Evolutionary conservation across 1,140 invertebrate species (phyloP).

Genomic region (Papilio polyxenes): DNA sequence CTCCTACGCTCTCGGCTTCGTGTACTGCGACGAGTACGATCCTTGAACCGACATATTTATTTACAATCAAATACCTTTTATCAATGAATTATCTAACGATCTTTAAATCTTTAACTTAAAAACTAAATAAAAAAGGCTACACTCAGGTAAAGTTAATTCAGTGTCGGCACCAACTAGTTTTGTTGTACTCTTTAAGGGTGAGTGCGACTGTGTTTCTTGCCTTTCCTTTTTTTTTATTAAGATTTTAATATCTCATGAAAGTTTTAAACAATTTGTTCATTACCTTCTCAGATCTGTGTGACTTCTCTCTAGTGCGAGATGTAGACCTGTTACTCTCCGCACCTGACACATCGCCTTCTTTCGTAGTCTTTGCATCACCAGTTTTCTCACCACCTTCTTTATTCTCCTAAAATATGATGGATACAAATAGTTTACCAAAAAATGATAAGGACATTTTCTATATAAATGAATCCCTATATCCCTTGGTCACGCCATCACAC

Average conservation of each 20-base stretch:
- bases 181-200: too few relatives aligned
- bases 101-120: too few relatives aligned
- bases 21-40: conserved; percentile 61
- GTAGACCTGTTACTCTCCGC: conserved; percentile 64
- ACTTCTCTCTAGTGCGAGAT: conserved; percentile 70
- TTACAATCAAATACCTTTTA: background rate
- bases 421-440: background rate
- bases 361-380: conserved; percentile 56
- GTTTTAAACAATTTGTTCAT: conserved; percentile 31
- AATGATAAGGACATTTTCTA: background rate
- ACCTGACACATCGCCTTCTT: conserved; percentile 65
- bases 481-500: too few relatives aligned
- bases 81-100: too few relatives aligned
- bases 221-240: background rate
- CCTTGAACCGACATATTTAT: conserved; percentile 47
- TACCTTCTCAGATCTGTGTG: conserved; percentile 70
- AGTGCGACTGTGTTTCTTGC: too few relatives aligned
- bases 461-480: too few relatives aligned
- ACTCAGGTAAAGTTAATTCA: too few relatives aligned
- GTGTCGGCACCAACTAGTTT: too few relatives aligned
- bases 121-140: too few relatives aligned
- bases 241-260: conserved; percentile 2
- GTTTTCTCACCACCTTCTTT: conserved; percentile 59
- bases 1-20: conserved; percentile 66
- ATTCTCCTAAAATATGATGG: conserved; percentile 48